Evolutionary conservation across 2,888 invertebrate genomes (phyloP), one percentile per base, ranked within the genome.

Genomic region (Sinotaia quadrata): DNA sequence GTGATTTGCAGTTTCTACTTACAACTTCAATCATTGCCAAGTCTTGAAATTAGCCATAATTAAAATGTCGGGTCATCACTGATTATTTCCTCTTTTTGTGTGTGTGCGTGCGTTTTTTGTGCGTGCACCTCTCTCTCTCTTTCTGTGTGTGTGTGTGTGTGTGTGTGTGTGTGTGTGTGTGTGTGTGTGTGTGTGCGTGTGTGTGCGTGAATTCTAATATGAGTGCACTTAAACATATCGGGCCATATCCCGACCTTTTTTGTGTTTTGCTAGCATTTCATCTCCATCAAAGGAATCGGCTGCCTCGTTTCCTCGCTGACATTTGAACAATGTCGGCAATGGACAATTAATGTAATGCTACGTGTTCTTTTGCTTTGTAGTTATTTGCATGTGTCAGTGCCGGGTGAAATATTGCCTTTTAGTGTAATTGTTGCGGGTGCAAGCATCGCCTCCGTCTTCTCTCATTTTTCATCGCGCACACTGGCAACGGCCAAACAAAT

Each of bases 291-390:
- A 60, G 60, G 10, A 10, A 24, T 24, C 27, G 36, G 29, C 49
- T 37, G 51, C 52, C 62, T 37, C 49, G 52, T 37, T 52, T 24
- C 12, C 34, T 37, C 18, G 51, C 24, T 62, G 62, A 62, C 62
- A 52, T 51, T 52, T 62, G 62, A 62, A 51, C 47, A 62, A 62
- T 62, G 62, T 36, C 36, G 62, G 49, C 62, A 52, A 27, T 52
- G 37, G 62, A 62, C 62, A 62, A 62, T 62, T 62, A 62, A 62
- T 62, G 62, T 62, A 62, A 62, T 51, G 51, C 29, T 34, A 37
- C 62, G 62, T 62, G 37, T 62, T 62, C 34, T n/a, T 51, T 24
- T 27, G 62, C 62, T 62, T 37, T 52, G 37, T 36, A 51, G 12
- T 49, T 51, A 62, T 62, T 62, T 52, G 51, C 62, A 62, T 62